Percentiles rank a stretch among this genome's conserved stretches.
These are phyloP conservation scores for Rhingia campestris DNA, from an alignment of 2,888 invertebrate species.

Conservation along the genomic window DNA sequence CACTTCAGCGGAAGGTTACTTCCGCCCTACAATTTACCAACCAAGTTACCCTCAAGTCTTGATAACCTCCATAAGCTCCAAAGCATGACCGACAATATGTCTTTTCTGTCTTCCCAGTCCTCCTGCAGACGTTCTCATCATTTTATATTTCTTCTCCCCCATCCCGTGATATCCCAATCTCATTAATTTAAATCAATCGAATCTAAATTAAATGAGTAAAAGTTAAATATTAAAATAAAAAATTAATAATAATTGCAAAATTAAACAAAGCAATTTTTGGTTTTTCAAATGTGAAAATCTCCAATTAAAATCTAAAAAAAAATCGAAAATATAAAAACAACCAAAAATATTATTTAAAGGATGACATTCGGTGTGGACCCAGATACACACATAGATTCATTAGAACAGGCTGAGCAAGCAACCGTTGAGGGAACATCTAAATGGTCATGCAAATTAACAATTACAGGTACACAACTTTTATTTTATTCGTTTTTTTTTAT, in stretches of 20 bases:
- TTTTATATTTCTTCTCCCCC: not conserved
- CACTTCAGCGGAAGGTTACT: no score
- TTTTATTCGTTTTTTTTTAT: not conserved
- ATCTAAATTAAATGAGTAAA: not conserved
- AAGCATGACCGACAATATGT: not conserved
- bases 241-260: not conserved
- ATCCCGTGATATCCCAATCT: not conserved
- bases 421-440: slow-evolving; percentile 99
- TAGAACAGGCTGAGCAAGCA: slow-evolving; percentile 98
- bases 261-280: not conserved
- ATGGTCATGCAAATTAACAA: slow-evolving; percentile 99
- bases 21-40: no score
- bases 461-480: slow-evolving; percentile 91
- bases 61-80: no score
- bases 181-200: not conserved
- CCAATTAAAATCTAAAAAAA: slow-evolving; percentile 30
- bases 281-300: slow-evolving; percentile 39
- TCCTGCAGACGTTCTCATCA: not conserved
- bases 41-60: no score
- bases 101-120: not conserved
- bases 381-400: slow-evolving; percentile 98
- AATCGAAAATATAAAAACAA: slow-evolving; percentile 55
- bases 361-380: slow-evolving; percentile 98
- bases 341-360: slow-evolving; percentile 85
- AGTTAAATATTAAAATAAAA: not conserved